phyloP scores from a whole-genome alignment of 2,888 invertebrate species.

The Cinara cedri region DNA sequence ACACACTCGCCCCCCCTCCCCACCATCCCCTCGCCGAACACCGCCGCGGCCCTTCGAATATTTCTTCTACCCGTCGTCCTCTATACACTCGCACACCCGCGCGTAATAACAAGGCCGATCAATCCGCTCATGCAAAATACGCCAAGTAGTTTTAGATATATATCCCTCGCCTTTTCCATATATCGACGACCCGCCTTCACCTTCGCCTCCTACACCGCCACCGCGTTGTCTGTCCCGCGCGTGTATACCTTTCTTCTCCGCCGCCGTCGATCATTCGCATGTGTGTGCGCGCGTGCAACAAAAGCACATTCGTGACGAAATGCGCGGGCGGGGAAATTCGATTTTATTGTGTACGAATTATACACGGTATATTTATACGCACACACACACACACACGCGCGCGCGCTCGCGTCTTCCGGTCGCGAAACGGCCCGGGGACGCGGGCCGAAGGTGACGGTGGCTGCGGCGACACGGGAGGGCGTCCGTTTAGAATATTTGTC shows the following conservation, averaged over 20 bases:
- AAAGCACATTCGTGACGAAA: slow-evolving; percentile 57
- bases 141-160: slow-evolving; percentile 55
- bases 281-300: slow-evolving; percentile 21
- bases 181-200: slow-evolving; percentile 25
- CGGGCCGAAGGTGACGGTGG: background rate
- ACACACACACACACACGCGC: too few species aligned
- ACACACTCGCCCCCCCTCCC: background rate
- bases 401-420: slow-evolving; percentile 55
- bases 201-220: too few species aligned
- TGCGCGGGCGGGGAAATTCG: slow-evolving; percentile 40
- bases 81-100: background rate
- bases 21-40: too few species aligned
- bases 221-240: background rate
- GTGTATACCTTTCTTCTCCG: slow-evolving; percentile 17
- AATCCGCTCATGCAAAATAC: slow-evolving; percentile 54
- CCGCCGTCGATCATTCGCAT: slow-evolving; percentile 44
- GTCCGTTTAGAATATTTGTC: slow-evolving; percentile 54
- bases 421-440: slow-evolving; percentile 36
- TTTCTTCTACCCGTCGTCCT: slow-evolving; percentile 55
- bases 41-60: slow-evolving; percentile 50
- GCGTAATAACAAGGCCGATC: slow-evolving; percentile 42
- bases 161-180: slow-evolving; percentile 50
- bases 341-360: slow-evolving; percentile 56
- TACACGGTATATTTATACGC: too few species aligned
- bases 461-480: background rate